These are phyloP conservation scores for Meta bourneti DNA, from an alignment of 2,888 invertebrate species.

Conservation along the genomic window DNA sequence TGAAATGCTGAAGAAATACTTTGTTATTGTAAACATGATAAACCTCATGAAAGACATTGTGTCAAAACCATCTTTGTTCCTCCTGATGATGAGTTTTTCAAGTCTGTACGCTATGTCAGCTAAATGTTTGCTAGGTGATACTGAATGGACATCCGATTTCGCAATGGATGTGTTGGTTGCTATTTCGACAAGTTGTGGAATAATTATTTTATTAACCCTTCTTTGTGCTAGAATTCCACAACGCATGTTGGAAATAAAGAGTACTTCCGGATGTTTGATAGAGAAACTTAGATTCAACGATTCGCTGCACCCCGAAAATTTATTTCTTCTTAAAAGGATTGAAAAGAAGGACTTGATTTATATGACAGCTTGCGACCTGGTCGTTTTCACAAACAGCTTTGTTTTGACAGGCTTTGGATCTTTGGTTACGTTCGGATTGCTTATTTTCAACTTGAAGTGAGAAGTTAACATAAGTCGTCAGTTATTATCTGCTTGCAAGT, in stretches of 20 bases:
- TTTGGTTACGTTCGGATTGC: slow-evolving; percentile 55
- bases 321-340: slow-evolving; percentile 1
- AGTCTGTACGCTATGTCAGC: slow-evolving; percentile 2
- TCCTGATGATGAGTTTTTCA: slow-evolving; percentile 12
- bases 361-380: slow-evolving; percentile 40
- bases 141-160: not conserved
- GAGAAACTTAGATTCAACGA: not conserved
- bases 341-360: slow-evolving; percentile 31
- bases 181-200: not conserved
- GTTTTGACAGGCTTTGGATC: slow-evolving; percentile 43
- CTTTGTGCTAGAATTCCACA: slow-evolving; percentile 7
- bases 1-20: not conserved
- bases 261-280: not conserved
- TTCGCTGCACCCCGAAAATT: not conserved
- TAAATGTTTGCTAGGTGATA: not conserved
- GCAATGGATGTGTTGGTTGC: not conserved
- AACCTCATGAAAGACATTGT: slow-evolving; percentile 3
- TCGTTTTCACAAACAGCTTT: slow-evolving; percentile 21
- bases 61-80: slow-evolving; percentile 10
- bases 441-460: slow-evolving; percentile 31
- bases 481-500: no score
- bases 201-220: not conserved
- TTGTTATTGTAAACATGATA: not conserved
- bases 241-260: slow-evolving; percentile 10
- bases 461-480: not conserved